A percentile compares a stretch with the other conserved stretches of the same genome.
Evolutionary conservation across 2,888 invertebrate genomes (phyloP).

Genomic region (Alloscopus bannaensis): DNA sequence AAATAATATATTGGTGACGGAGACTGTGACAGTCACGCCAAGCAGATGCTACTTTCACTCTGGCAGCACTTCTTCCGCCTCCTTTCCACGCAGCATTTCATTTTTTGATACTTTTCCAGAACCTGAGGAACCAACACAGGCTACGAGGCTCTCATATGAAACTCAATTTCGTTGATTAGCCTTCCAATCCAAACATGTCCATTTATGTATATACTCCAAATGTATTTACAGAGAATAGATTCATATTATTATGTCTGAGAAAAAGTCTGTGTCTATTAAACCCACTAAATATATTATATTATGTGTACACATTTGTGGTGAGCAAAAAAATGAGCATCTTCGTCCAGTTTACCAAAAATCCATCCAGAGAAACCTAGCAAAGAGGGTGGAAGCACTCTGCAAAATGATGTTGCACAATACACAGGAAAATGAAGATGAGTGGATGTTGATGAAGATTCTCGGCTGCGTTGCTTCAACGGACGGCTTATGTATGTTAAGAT

Average conservation of each 20-base stretch:
- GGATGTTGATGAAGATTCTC: neutral
- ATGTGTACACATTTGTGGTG: no score
- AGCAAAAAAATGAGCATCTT: no score
- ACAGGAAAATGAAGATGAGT: neutral
- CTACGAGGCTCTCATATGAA: no score
- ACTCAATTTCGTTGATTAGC: neutral
- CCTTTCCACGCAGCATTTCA: neutral
- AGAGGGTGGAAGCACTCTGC: no score
- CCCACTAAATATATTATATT: no score
- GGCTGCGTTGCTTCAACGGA: neutral
- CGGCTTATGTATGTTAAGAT: neutral
- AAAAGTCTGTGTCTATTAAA: no score
- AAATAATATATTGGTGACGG: no score
- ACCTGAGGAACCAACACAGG: neutral
- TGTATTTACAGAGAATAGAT: no score
- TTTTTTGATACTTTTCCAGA: conserved; percentile 17
- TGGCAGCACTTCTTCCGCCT: conserved; percentile 1
- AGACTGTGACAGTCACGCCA: neutral
- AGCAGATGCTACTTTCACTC: conserved; percentile 11
- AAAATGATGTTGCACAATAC: neutral
- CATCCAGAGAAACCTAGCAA: neutral
- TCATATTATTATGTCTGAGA: no score
- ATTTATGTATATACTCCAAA: no score
- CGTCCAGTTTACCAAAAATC: neutral
- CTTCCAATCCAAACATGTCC: no score